Conservation (phyloP, 2,888 invertebrate species). For the Aspidiotus destructor region DNA sequence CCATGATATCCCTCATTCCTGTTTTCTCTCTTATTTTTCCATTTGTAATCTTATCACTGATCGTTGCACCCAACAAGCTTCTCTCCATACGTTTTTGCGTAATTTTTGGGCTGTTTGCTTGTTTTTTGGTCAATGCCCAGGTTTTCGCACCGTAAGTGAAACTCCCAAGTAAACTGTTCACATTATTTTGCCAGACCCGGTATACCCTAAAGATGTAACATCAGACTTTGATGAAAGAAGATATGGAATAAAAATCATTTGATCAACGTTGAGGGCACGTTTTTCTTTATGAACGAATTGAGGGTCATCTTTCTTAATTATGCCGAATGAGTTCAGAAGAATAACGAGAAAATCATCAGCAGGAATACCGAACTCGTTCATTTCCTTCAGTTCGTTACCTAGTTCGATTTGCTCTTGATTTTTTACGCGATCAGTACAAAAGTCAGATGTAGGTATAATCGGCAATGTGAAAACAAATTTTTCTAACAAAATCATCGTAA, state of each 20-base stretch:
- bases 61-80: neutral
- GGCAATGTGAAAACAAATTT: no score
- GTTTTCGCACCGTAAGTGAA: neutral
- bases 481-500: neutral
- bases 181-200: no score
- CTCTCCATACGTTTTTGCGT: neutral
- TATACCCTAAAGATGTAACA: slow-evolving; percentile 1
- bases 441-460: neutral
- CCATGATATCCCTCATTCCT: neutral
- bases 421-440: neutral
- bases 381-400: neutral
- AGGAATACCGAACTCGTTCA: neutral
- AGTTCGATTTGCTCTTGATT: neutral
- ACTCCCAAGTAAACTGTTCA: no score
- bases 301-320: neutral
- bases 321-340: neutral
- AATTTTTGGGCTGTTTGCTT: neutral
- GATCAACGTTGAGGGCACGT: neutral
- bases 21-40: neutral
- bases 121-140: neutral
- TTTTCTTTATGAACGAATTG: neutral
- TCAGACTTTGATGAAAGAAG: neutral
- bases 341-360: neutral
- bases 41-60: neutral
- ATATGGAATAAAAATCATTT: neutral